phyloP scores from a whole-genome alignment of 64 coral and sea anemone species.

The Stichodactyla helianthus region DNA sequence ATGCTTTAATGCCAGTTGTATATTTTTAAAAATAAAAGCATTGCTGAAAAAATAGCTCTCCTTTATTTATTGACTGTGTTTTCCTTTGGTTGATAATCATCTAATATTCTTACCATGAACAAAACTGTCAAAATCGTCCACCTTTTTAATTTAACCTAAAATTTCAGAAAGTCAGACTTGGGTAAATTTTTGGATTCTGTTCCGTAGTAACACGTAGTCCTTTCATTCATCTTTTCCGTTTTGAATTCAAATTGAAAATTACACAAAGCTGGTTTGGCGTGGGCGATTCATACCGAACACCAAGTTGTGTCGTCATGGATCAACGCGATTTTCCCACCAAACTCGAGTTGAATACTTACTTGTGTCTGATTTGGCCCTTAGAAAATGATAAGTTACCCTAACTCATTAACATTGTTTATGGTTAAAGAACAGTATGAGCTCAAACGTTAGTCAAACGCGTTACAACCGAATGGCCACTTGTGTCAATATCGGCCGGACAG shows the following conservation, averaged over 20 bases:
- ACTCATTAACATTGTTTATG: not conserved
- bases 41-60: not conserved
- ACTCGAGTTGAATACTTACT: not conserved
- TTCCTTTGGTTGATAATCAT: slow-evolving; percentile 2
- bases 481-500: not conserved
- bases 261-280: slow-evolving; percentile 6
- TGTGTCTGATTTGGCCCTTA: not conserved
- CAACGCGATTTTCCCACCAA: slow-evolving; percentile 22
- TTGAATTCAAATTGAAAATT: not conserved
- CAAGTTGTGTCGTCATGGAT: not conserved
- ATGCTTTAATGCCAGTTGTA: not conserved
- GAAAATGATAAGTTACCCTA: not conserved
- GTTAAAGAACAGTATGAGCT: not conserved
- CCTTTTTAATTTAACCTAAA: not conserved
- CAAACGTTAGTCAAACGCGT: not conserved
- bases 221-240: not conserved
- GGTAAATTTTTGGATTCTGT: not conserved
- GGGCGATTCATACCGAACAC: slow-evolving; percentile 17
- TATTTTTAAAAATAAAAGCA: slow-evolving; percentile 3
- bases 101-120: not conserved
- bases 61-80: not conserved
- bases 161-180: not conserved
- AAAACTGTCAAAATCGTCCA: not conserved
- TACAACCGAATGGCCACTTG: not conserved
- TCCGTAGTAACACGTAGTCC: not conserved